Base-by-base conservation (phyloP, 2,888 invertebrate species). In the Calliscelio sp. region DNA sequence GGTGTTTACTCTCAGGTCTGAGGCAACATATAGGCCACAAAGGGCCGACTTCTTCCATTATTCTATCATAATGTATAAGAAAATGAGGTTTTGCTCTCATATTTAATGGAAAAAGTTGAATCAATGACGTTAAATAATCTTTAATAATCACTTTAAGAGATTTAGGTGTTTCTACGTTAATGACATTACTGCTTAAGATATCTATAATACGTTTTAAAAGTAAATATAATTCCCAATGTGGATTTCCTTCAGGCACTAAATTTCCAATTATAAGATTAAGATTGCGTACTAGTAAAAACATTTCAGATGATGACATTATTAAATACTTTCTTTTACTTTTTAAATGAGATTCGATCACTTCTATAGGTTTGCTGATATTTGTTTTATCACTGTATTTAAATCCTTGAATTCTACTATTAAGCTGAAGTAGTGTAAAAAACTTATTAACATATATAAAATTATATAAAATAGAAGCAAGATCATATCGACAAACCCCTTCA, bases 401-500 rank as follows among this genome's bases (percentile, higher is more conserved):
- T 28, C 85, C 81, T 44, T 65, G 80, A 11, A 87, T 66, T 57
- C 81, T 81, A 10, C 28, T 57, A 73, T 81, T 81, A 25, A 81
- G 63, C 28, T 80, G 24, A 14, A 2, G 2, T 2, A 51, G 14
- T 2, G 61, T 14, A 51, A 73, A 73, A 61, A 24, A 66, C 59
- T 86, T 87, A 8, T 83, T 51, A 14, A 70, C 22, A n/a, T 44
- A 71, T 46, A 88, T 61, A 7, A 82, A 86, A 49, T 81, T 14
- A 53, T 87, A 70, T 32, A 88, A 81, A 22, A 88, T 71, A n/a
- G 66, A 24, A 2, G 68, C 75, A 32, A 87, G 38, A 61, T 86
- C 86, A 77, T 87, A 87, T 11, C 82, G 85, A 38, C 82, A 86
- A 16, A 85, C 53, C 0, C 89, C 88, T 70, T 87, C 86, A 0